phyloP scores from a whole-genome alignment of 2,888 invertebrate species.

The Cryptocheilus praepositus region DNA sequence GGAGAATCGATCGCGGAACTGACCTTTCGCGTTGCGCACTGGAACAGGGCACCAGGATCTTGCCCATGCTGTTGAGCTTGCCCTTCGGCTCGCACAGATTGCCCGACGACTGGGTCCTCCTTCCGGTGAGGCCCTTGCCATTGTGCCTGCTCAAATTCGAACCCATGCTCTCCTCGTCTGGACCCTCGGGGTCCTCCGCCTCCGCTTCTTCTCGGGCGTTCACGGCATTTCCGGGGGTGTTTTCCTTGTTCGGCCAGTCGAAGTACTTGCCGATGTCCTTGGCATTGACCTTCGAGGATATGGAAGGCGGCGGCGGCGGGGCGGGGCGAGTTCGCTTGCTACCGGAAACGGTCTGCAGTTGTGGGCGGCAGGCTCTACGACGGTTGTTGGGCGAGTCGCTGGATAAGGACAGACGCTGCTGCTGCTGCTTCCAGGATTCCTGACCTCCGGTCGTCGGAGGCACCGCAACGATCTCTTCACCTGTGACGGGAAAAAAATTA shows the following conservation, averaged over 20 bases:
- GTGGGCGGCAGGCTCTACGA: constrained; percentile 56
- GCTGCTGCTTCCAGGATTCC: constrained; percentile 57
- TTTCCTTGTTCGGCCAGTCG: constrained; percentile 68
- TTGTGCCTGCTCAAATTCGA: constrained; percentile 87
- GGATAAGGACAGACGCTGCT: constrained; percentile 51
- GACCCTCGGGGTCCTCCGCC: constrained; percentile 3
- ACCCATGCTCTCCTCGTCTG: constrained; percentile 77
- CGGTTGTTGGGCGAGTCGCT: constrained; percentile 52
- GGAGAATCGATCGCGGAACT: constrained; percentile 21
- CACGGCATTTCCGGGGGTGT: constrained; percentile 62
- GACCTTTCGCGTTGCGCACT: constrained; percentile 67
- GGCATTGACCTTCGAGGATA: constrained; percentile 62
- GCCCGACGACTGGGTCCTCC: constrained; percentile 84
- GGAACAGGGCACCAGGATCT: constrained; percentile 70
- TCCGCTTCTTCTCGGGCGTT: constrained; percentile 34
- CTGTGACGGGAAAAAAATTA: constrained; percentile 55
- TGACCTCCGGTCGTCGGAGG: constrained; percentile 52
- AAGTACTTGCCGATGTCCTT: constrained; percentile 66
- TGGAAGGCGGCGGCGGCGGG: constrained; percentile 51
- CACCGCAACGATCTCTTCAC: constrained; percentile 66
- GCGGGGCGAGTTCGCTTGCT: constrained; percentile 44
- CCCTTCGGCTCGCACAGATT: constrained; percentile 81
- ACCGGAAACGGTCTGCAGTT: constrained; percentile 48
- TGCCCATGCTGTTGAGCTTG: constrained; percentile 69
- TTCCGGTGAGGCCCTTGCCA: constrained; percentile 82